These are phyloP conservation scores for Zaprionus vittiger DNA, from an alignment of 1,140 invertebrate species.

Conservation along the genomic window DNA sequence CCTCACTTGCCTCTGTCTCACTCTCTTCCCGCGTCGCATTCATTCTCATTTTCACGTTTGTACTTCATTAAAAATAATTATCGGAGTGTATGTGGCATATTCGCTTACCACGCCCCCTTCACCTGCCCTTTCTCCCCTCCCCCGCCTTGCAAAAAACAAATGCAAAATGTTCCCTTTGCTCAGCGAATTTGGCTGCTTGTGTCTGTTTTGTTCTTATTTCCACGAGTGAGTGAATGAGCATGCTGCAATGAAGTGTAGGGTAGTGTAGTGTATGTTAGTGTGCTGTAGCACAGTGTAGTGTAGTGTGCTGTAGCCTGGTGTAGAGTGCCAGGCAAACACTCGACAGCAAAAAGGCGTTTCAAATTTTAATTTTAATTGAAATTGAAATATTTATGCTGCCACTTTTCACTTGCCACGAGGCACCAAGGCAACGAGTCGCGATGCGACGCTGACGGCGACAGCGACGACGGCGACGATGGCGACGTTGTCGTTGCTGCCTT, in stretches of 20 bases:
- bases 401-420: conserved; percentile 20
- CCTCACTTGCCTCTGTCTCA: not conserved
- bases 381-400: conserved; percentile 70
- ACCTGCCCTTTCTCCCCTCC: not conserved
- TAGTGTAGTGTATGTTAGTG: not conserved
- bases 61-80: conserved; percentile 13
- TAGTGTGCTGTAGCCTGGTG: conserved; percentile 9
- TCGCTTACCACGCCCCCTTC: not conserved
- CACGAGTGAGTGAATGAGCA: too few species aligned
- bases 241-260: not conserved
- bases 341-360: conserved; percentile 31
- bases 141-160: too few species aligned
- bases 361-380: conserved; percentile 72
- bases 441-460: not conserved
- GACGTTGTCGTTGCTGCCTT: conserved; percentile 16
- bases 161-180: not conserved
- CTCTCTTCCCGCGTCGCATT: not conserved
- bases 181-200: not conserved
- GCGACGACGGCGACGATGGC: not conserved
- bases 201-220: conserved; percentile 5
- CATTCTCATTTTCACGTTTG: not conserved
- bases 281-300: conserved; percentile 9
- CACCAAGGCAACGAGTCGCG: not conserved
- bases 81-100: not conserved
- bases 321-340: conserved; percentile 26